Evolutionary conservation across 2,797 vertebrate genomes (phyloP).

Genomic region (Neoniphon sammara): DNA sequence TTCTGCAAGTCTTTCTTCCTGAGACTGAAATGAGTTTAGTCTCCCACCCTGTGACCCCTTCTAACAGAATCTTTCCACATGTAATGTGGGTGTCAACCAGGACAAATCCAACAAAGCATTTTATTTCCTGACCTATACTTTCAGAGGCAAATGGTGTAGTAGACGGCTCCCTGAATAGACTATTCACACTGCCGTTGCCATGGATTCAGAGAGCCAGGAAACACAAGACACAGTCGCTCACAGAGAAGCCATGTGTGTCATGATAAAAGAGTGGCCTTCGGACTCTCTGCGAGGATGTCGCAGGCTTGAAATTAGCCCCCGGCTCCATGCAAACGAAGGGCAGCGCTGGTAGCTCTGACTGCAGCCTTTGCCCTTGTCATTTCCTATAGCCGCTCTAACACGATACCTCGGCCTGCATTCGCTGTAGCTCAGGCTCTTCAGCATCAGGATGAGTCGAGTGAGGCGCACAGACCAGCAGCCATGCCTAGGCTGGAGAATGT

Average conservation of each 20-base stretch:
- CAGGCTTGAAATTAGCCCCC: slow-evolving; percentile 42
- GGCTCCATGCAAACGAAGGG: slow-evolving; percentile 36
- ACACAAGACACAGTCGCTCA: slow-evolving; percentile 63
- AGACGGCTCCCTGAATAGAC: slow-evolving; percentile 63
- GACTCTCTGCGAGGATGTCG: slow-evolving; percentile 55
- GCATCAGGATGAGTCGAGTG: slow-evolving; percentile 16
- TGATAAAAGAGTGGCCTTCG: slow-evolving; percentile 68
- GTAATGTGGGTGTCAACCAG: slow-evolving; percentile 13
- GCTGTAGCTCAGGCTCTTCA: slow-evolving; percentile 1
- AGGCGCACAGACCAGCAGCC: slow-evolving; percentile 19
- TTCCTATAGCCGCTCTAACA: slow-evolving; percentile 18
- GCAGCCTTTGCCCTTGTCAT: slow-evolving; percentile 27
- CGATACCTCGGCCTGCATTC: not conserved
- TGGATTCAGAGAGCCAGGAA: slow-evolving; percentile 67
- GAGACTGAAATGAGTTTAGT: not conserved
- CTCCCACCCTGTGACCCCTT: not conserved
- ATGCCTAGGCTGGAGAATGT: slow-evolving; percentile 18
- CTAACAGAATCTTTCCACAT: slow-evolving; percentile 9
- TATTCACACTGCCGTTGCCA: slow-evolving; percentile 77
- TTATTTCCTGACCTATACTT: slow-evolving; percentile 55
- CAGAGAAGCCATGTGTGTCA: slow-evolving; percentile 75
- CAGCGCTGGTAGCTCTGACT: slow-evolving; percentile 1
- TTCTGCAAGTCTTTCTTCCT: not conserved
- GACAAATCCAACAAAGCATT: slow-evolving; percentile 24
- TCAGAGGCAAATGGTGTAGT: slow-evolving; percentile 41